Base-by-base conservation (phyloP, 2,797 vertebrate species). In the Rhabdomys pumilio region DNA sequence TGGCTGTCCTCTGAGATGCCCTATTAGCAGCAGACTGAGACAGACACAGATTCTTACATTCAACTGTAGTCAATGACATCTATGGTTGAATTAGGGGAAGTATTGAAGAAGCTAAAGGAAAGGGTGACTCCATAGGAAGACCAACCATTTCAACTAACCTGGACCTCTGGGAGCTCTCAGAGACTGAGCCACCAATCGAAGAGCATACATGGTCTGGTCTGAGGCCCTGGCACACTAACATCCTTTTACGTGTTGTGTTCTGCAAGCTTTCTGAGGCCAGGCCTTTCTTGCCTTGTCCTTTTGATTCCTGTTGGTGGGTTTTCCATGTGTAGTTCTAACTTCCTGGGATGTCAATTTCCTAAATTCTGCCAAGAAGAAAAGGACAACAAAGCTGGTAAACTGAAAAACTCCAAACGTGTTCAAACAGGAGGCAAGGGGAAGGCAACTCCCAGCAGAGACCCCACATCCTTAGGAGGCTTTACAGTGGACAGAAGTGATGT, bases 331-430 rank as follows among this genome's bases (percentile, higher is more conserved):
- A 22, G 3, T 24, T 53, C 26, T 50, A 73, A 77, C 38, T 65
- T 41, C 11, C 11, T 29, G 87, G 82, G 57, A 65, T 69, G 57
- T 93, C 79, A 82, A 2, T 22, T 44, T 19, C 44, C 83, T 93
- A n/a, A 79, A 76, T 15, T 67, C 41, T 65, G 3, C 24, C 72
- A 67, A 89, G 22, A 61, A 96, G 57, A 34, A 93, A 92, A 41
- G 9, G 88, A 41, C 22, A 88, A 67, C 6, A 85, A 85, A 86
- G 4, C 15, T 17, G 44, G n/a, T 84, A 19, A 94, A 20, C 7
- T 31, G 15, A 3, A 2, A 31, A 47, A 69, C 38, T n/a, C 14
- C 8, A 19, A 22, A 57, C 5, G 38, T 50, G 81, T 72, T 19
- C 38, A 82, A 80, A 87, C 15, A 73, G 63, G 59, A 77, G 13